A percentile compares a stretch with the other conserved stretches of the same genome.
phyloP scores from a whole-genome alignment of 1,140 invertebrate species.

The Hypsibius dujardini region DNA sequence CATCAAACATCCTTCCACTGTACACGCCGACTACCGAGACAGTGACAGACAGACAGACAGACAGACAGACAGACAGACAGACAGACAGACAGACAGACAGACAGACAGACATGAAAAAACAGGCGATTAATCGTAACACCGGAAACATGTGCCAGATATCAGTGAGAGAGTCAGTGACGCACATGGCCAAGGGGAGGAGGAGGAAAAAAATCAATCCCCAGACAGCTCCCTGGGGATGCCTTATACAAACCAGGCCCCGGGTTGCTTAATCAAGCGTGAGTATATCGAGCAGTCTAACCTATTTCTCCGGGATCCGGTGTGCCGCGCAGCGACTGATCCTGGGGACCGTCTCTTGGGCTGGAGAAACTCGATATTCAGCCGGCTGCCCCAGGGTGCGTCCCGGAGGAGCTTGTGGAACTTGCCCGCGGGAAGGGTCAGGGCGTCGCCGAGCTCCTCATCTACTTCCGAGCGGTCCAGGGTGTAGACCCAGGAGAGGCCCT shows the following conservation, averaged over 20 bases:
- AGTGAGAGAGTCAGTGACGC: neutral
- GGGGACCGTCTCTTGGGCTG: neutral
- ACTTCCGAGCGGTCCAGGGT: conserved; percentile 25
- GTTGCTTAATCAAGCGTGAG: neutral
- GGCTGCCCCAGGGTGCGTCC: neutral
- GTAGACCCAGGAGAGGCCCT: conserved; percentile 76
- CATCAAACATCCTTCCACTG: too few species aligned
- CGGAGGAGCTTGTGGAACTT: neutral
- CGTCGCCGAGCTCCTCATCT: neutral
- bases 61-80: too few species aligned
- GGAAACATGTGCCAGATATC: neutral
- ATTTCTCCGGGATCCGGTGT: neutral
- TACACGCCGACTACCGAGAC: too few species aligned
- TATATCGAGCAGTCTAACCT: conserved; percentile 13
- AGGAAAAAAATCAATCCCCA: neutral
- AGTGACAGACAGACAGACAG: too few species aligned
- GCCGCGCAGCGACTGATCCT: neutral
- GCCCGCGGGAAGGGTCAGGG: neutral
- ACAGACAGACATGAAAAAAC: too few species aligned
- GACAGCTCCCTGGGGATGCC: neutral
- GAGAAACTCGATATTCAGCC: neutral
- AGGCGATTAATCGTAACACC: too few species aligned
- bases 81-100: too few species aligned
- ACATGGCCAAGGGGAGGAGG: neutral
- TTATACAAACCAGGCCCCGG: neutral